phyloP scores from a whole-genome alignment of 2,113 vertebrate species.

The Apodemus sylvaticus region DNA sequence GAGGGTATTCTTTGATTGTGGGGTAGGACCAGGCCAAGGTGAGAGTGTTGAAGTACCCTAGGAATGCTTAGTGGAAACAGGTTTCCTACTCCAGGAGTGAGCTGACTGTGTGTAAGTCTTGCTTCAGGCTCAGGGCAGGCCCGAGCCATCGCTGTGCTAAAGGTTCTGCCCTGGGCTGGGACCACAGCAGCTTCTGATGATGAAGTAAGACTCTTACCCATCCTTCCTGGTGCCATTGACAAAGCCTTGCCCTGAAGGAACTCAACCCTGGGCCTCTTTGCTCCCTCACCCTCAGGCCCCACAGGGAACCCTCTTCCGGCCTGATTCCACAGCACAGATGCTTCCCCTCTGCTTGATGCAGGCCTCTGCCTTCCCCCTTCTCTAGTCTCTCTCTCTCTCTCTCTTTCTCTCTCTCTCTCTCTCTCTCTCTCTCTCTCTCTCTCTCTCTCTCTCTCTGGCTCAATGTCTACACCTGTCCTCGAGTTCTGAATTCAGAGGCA shows the following conservation, averaged over 20 bases:
- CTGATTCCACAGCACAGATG: rapidly evolving
- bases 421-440: no score
- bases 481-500: neutral
- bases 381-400: no score
- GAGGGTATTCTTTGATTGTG: neutral
- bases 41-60: neutral
- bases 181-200: neutral
- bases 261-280: neutral
- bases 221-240: neutral
- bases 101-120: neutral
- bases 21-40: no score
- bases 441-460: neutral
- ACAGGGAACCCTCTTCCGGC: no score
- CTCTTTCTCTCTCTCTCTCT: no score
- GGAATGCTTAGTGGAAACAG: neutral
- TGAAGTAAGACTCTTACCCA: neutral
- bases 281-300: neutral
- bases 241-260: neutral
- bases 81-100: neutral
- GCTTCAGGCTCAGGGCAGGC: neutral
- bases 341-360: neutral
- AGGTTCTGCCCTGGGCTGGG: neutral
- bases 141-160: no score
- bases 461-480: neutral
- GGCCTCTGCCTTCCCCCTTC: no score